Base-by-base conservation (phyloP, 1,140 invertebrate species). In the Coenobita brevimanus region DNA sequence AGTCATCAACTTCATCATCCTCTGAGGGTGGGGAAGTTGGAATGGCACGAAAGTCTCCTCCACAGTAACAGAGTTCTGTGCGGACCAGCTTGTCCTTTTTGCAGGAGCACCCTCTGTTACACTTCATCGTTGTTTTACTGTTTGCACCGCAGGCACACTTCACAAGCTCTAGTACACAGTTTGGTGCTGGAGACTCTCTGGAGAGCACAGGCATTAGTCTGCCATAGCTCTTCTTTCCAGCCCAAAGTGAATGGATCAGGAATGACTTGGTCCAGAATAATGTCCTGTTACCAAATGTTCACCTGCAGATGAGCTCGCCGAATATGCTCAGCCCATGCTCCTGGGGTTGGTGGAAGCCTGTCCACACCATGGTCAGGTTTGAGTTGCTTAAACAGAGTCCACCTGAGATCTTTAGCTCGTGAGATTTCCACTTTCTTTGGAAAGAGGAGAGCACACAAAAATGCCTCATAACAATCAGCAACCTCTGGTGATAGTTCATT, bases 351-450 rank as follows among this genome's bases (percentile, higher is more conserved):
- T 33, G 71, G 71, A 8, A 75, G 71, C 24, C 24, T 75, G 71
- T 75, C 71, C 71, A 75, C 71, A 10, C 71, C 38, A 3, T 41
- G 71, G 27, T 75, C 71, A 75, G 71, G 71, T 75, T 75, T 75
- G 15, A 75, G 38, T 8, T 33, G 71, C 33, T 75, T 75, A 13
- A 75, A 36, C 15, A 75, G 38, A 38, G 13, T 15, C 71, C 27
- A 75, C 33, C 71, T 75, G 15, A 75, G 71, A n/a, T 3, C 24
- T 33, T 75, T 75, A 10, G 71, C 71, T 38, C 36, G 21, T 33
- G 71, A 8, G 71, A 75, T 75, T 4, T 75, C 8, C 71, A 36
- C 15, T 33, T 41, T 15, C 38, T 75, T 75, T 3, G 38, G 71
- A 38, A 13, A 36, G 71, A 75, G 36, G 38, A 75, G 71, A 33